Evolutionary conservation across 1,140 invertebrate species (phyloP).

Genomic region (Platorchestia sp.): DNA sequence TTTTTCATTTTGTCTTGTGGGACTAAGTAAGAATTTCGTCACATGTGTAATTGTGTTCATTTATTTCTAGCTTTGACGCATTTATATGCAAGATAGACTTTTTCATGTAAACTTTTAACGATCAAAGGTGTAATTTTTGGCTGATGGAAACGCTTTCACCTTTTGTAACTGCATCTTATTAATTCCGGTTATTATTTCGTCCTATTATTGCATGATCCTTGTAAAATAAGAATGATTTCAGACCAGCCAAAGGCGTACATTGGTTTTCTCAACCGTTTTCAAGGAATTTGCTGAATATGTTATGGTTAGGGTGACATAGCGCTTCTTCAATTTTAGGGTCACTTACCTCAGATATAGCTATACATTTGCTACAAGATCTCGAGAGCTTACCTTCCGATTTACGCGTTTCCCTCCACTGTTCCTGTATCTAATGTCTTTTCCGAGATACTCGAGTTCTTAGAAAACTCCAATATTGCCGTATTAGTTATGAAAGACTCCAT

Average conservation of each 20-base stretch:
- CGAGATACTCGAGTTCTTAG: background rate
- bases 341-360: background rate
- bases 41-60: background rate
- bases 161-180: background rate
- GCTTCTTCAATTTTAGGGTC: too few species aligned
- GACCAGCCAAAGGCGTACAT: too few species aligned
- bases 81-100: background rate
- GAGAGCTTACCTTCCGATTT: background rate
- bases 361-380: background rate
- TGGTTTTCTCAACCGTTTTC: too few species aligned
- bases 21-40: background rate
- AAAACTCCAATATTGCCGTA: background rate
- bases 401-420: background rate
- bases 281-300: background rate
- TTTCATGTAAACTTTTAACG: background rate
- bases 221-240: too few species aligned
- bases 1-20: background rate
- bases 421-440: background rate
- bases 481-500: background rate
- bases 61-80: background rate
- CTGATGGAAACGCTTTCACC: background rate
- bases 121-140: background rate
- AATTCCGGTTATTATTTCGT: background rate
- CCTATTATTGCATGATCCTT: background rate
- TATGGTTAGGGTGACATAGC: background rate